phyloP scores from a whole-genome alignment of 2,113 vertebrate genomes.

The Bucco capensis region DNA sequence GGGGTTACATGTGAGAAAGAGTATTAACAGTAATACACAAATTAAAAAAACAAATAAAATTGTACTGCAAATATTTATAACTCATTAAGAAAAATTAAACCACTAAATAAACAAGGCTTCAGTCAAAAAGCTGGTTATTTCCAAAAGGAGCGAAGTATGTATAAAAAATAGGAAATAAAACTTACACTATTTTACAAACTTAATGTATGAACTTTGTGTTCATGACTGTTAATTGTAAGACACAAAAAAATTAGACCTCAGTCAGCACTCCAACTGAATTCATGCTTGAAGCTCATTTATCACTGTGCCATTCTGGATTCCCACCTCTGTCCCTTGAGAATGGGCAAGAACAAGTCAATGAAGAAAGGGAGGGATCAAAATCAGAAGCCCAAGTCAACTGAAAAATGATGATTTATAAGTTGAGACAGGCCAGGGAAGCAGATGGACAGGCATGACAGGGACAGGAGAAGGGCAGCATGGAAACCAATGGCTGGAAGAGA shows the following conservation, averaged over 20 bases:
- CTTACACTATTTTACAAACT: not conserved
- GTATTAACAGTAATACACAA: not conserved
- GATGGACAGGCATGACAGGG: not conserved
- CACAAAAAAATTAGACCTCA: not conserved
- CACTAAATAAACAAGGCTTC: not conserved
- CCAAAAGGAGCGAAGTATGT: not conserved
- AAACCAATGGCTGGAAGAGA: not conserved
- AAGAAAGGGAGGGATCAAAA: not conserved
- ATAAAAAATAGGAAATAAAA: not conserved
- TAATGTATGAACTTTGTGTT: not conserved
- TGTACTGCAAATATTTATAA: not conserved
- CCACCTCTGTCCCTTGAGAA: not conserved
- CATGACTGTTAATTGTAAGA: not conserved
- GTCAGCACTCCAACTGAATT: not conserved
- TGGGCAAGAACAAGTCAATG: not conserved
- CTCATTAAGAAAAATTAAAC: not conserved
- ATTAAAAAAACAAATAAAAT: not conserved
- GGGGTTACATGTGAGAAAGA: not conserved
- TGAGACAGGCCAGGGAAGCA: not conserved
- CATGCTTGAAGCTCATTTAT: not conserved
- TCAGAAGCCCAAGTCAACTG: not conserved
- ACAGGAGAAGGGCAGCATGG: not conserved
- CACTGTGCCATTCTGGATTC: not conserved
- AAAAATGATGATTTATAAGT: slow-evolving; percentile 15
- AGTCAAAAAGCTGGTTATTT: not conserved